Conservation (phyloP, 2,113 vertebrate species). For the Onychorhynchus coronatus region DNA sequence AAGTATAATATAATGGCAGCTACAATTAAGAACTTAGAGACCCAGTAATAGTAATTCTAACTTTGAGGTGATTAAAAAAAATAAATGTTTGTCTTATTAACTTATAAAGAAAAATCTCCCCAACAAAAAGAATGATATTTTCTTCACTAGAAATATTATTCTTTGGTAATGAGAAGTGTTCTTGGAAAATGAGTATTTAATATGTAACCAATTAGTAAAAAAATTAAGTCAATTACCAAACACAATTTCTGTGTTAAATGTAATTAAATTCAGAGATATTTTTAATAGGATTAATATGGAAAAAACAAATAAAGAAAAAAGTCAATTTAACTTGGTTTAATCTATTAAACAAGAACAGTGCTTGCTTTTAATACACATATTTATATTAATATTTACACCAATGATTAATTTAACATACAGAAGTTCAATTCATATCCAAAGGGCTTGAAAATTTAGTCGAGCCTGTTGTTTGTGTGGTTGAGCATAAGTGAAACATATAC, state of each 20-base stretch:
- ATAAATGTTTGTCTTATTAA: conserved; percentile 13
- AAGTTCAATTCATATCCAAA: neutral
- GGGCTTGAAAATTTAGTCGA: neutral
- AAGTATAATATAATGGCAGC: neutral
- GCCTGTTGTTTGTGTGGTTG: neutral
- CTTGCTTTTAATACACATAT: conserved; percentile 34
- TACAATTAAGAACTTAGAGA: neutral
- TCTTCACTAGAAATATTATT: conserved; percentile 61
- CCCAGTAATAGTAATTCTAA: neutral
- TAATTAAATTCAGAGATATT: conserved; percentile 70
- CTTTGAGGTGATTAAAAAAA: conserved; percentile 12
- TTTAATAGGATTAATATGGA: conserved; percentile 62
- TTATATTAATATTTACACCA: conserved; percentile 32
- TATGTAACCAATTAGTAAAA: conserved; percentile 65
- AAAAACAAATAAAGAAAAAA: conserved; percentile 52
- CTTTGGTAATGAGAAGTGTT: conserved; percentile 42
- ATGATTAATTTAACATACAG: conserved; percentile 28
- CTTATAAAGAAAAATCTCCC: neutral
- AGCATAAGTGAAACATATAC: neutral
- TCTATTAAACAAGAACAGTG: conserved; percentile 60
- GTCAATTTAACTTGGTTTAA: conserved; percentile 39
- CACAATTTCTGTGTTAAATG: conserved; percentile 63
- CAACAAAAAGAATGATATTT: conserved; percentile 32
- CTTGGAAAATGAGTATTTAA: conserved; percentile 68
- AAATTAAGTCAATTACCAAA: conserved; percentile 69